Conservation (phyloP, 2,113 vertebrate species). For the Scophthalmus maximus region DNA sequence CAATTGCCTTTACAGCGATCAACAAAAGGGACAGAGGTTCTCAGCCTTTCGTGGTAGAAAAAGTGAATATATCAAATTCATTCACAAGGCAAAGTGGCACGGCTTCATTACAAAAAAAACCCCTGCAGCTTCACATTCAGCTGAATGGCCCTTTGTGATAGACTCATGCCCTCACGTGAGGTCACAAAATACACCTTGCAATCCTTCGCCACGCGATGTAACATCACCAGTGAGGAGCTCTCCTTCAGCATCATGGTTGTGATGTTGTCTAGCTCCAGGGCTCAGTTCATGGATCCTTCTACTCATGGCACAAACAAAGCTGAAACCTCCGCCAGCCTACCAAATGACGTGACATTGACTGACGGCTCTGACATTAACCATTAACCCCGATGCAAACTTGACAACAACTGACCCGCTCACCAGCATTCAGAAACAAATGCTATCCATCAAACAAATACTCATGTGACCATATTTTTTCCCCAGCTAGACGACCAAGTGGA, state of each 20-base stretch:
- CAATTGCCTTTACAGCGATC: not conserved
- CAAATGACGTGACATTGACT: too few relatives aligned
- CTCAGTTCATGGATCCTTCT: too few relatives aligned
- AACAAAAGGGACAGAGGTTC: not conserved
- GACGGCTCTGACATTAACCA: too few relatives aligned
- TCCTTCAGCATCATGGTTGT: not conserved
- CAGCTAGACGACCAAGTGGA: not conserved
- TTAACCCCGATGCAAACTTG: too few relatives aligned
- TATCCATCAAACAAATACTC: not conserved
- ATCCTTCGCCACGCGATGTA: not conserved
- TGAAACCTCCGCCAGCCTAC: not conserved
- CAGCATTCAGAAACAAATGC: not conserved
- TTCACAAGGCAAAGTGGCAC: too few relatives aligned
- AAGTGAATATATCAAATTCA: too few relatives aligned
- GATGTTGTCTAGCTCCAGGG: not conserved
- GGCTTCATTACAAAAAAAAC: not conserved
- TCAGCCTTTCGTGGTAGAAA: too few relatives aligned
- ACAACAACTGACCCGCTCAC: not conserved
- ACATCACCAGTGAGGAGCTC: not conserved
- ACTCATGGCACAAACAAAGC: constrained; percentile 1
- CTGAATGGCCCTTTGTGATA: not conserved
- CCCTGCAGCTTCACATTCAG: not conserved
- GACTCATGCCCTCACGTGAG: not conserved
- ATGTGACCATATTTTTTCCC: not conserved
- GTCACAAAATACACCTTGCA: not conserved